A percentile compares a stretch with the other conserved stretches of the same genome.
phyloP scores from a whole-genome alignment of 2,888 invertebrate species.

The Neoaliturus tenellus region DNA sequence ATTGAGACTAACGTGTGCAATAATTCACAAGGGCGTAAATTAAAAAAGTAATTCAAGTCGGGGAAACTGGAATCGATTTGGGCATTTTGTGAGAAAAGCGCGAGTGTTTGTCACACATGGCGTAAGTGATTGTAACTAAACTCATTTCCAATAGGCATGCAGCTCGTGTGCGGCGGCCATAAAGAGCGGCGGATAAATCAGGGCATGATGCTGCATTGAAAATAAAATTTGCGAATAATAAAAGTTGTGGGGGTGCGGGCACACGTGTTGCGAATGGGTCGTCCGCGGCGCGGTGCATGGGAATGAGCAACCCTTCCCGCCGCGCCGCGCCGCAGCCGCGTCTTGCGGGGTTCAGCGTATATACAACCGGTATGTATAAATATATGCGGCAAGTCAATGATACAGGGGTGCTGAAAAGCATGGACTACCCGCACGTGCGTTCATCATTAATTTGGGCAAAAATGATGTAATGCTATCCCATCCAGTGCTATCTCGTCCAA shows the following conservation, averaged over 20 bases:
- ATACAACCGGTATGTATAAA: too few species aligned
- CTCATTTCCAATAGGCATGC: constrained; percentile 40
- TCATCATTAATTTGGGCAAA: too few species aligned
- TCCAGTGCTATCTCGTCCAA: too few species aligned
- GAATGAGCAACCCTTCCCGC: constrained; percentile 11
- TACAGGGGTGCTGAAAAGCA: too few species aligned
- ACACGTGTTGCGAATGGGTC: constrained; percentile 52
- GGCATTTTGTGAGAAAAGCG: background rate
- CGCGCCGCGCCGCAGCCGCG: too few species aligned
- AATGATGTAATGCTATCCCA: too few species aligned
- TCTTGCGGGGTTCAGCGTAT: too few species aligned
- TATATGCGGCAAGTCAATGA: too few species aligned
- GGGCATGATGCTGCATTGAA: constrained; percentile 51
- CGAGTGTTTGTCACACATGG: background rate
- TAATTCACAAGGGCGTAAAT: constrained; percentile 23
- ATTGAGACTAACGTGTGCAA: background rate
- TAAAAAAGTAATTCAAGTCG: constrained; percentile 1
- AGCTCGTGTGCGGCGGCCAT: constrained; percentile 21
- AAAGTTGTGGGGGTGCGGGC: constrained; percentile 48
- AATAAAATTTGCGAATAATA: constrained; percentile 58
- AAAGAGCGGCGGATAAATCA: constrained; percentile 49
- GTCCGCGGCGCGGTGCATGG: constrained; percentile 40
- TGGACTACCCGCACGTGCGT: too few species aligned
- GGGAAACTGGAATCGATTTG: background rate
- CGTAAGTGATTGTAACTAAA: constrained; percentile 26